Percentiles rank a stretch among this genome's conserved stretches.
Conservation (phyloP, 2,113 vertebrate genomes). For the Forbesichthys papilliferus region DNA sequence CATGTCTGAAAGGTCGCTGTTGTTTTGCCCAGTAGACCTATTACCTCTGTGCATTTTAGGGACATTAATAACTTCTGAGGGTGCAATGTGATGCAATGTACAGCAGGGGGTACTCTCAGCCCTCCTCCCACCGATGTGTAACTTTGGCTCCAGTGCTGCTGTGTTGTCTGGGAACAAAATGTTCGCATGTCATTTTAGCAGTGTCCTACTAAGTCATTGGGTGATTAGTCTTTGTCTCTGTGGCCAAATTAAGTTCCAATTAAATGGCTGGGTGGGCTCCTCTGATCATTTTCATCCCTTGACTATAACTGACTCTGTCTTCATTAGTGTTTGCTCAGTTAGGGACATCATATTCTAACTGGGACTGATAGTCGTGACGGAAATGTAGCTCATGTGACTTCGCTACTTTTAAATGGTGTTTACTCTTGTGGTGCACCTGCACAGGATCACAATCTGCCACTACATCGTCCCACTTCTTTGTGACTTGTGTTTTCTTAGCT, state of each 20-base stretch:
- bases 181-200: conserved; percentile 51
- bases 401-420: not conserved
- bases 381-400: conserved; percentile 14
- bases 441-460: not conserved
- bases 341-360: conserved; percentile 4
- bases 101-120: conserved; percentile 60
- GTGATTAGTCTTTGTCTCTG: conserved; percentile 50
- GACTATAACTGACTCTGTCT: conserved; percentile 27
- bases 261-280: conserved; percentile 42
- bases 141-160: conserved; percentile 14
- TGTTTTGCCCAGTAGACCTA: no score
- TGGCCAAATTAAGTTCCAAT: conserved; percentile 42
- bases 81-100: conserved; percentile 24
- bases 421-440: conserved; percentile 8
- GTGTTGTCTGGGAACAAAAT: conserved; percentile 46
- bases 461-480: not conserved
- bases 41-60: no score
- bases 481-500: not conserved
- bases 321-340: conserved; percentile 21
- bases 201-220: conserved; percentile 41
- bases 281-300: conserved; percentile 25
- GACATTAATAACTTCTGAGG: not conserved
- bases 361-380: not conserved
- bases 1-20: no score
- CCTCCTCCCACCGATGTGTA: conserved; percentile 1